Evolutionary conservation across 2,888 invertebrate genomes (phyloP).

Genomic region (Drosophila anomelani): DNA sequence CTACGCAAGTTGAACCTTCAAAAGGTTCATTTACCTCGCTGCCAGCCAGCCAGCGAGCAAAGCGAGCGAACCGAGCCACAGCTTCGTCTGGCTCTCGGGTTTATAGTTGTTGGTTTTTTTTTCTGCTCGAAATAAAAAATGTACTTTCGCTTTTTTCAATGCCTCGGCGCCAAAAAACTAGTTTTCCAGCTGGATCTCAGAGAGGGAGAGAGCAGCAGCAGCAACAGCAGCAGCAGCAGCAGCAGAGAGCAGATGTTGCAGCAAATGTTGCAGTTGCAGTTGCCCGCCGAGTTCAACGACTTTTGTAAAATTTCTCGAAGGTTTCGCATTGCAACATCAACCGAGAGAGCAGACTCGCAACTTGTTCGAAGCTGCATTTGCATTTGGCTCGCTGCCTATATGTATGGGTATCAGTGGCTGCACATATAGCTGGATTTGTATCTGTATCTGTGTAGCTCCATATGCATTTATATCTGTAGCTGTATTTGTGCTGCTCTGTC

Average conservation of each 20-base stretch:
- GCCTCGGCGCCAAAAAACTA: conserved; percentile 81
- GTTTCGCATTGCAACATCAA: conserved; percentile 81
- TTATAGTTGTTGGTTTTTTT: conserved; percentile 4
- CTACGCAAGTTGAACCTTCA: conserved; percentile 84
- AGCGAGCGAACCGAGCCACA: not conserved
- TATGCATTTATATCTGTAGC: not conserved
- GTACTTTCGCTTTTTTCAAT: conserved; percentile 85
- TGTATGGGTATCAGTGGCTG: not conserved
- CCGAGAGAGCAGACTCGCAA: conserved; percentile 49
- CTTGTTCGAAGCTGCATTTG: conserved; percentile 73
- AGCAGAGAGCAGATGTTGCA: conserved; percentile 9
- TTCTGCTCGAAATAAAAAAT: conserved; percentile 61
- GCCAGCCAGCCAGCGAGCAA: conserved; percentile 28
- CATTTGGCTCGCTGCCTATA: conserved; percentile 42
- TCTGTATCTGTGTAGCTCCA: no score
- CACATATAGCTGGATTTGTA: not conserved
- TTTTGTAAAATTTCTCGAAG: conserved; percentile 83
- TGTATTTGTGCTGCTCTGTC: not conserved
- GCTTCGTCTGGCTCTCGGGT: conserved; percentile 13
- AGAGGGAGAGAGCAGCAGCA: conserved; percentile 3
- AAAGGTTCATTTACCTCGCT: conserved; percentile 84
- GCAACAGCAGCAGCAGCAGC: conserved; percentile 18
- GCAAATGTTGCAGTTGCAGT: conserved; percentile 33
- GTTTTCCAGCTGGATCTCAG: conserved; percentile 57
- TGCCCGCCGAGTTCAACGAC: conserved; percentile 81